phyloP scores from a whole-genome alignment of 2,797 vertebrate genomes.

The Rhinophrynus dorsalis region DNA sequence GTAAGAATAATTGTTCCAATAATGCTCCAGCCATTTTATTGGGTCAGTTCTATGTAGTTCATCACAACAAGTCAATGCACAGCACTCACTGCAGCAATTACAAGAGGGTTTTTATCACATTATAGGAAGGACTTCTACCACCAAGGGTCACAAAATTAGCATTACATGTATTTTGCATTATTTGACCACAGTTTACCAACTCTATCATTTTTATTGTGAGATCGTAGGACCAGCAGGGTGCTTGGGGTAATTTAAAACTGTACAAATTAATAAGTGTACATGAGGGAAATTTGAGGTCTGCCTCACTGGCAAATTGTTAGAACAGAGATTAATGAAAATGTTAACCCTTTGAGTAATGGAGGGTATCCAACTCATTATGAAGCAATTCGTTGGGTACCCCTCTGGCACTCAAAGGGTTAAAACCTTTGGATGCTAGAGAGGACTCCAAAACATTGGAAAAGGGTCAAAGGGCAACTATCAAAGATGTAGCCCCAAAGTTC shows the following conservation, averaged over 20 bases:
- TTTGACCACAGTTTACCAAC: slow-evolving; percentile 8
- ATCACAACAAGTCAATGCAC: background rate
- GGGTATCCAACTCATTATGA: too few relatives aligned
- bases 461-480: too few relatives aligned
- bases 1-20: slow-evolving; percentile 7
- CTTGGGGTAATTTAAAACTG: slow-evolving; percentile 12
- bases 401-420: too few relatives aligned
- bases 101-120: background rate
- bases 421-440: too few relatives aligned
- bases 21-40: background rate
- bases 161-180: slow-evolving; percentile 5
- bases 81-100: background rate
- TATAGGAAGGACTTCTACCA: background rate
- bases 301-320: slow-evolving; percentile 4
- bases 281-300: slow-evolving; percentile 2
- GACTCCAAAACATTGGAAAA: too few relatives aligned
- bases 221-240: background rate
- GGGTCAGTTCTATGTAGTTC: background rate
- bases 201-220: slow-evolving; percentile 22
- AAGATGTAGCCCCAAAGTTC: too few relatives aligned
- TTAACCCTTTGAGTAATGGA: too few relatives aligned
- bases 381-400: too few relatives aligned
- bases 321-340: slow-evolving; percentile 24
- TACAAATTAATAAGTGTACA: slow-evolving; percentile 11
- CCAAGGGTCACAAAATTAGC: slow-evolving; percentile 3